These are phyloP conservation scores for Cavia aperea DNA, from an alignment of 2,113 vertebrate species.

Conservation along the genomic window DNA sequence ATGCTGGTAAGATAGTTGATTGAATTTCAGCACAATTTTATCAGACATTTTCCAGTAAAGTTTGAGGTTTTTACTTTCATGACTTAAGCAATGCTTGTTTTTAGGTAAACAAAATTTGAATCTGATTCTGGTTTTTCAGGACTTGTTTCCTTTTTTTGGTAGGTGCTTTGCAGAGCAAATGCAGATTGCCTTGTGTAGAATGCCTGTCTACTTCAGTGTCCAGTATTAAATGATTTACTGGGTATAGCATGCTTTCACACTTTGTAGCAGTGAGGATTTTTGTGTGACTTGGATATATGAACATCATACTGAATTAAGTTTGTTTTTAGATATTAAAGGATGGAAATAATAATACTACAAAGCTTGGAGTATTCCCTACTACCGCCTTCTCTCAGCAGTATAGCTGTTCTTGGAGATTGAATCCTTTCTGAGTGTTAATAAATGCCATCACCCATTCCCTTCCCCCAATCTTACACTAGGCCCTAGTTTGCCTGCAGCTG, in stretches of 20 bases:
- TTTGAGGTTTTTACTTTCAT: conserved; percentile 36
- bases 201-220: conserved; percentile 10
- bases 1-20: not conserved
- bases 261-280: conserved; percentile 10
- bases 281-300: conserved; percentile 26
- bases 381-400: not conserved
- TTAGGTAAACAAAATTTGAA: conserved; percentile 26
- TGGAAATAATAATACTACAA: conserved; percentile 25
- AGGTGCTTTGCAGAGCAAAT: conserved; percentile 22
- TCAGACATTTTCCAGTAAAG: conserved; percentile 3
- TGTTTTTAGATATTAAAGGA: conserved; percentile 44
- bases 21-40: not conserved
- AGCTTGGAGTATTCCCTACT: not conserved
- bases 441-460: conserved; percentile 64
- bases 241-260: conserved; percentile 19
- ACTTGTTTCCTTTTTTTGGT: not conserved
- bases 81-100: not conserved
- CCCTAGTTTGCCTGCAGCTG: conserved; percentile 76
- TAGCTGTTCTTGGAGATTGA: conserved; percentile 45
- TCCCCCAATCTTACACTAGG: conserved; percentile 45
- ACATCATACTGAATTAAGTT: conserved; percentile 26
- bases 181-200: conserved; percentile 3
- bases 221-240: conserved; percentile 29
- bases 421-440: conserved; percentile 57
- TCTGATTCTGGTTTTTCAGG: conserved; percentile 5